Conservation (phyloP, 2,113 vertebrate genomes). For the Myotis lucifugus region DNA sequence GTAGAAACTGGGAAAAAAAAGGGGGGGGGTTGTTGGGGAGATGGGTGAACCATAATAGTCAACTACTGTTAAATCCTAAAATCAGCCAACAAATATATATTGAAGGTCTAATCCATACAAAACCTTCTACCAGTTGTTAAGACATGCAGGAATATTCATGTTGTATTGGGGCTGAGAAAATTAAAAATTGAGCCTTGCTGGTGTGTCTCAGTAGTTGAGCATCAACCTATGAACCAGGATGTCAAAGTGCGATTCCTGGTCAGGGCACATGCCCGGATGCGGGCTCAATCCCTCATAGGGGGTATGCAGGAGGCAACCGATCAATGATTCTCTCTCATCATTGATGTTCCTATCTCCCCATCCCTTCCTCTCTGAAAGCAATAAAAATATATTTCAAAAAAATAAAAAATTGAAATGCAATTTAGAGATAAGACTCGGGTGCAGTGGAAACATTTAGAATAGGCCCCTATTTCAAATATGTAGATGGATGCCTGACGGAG, state of each 20-base stretch:
- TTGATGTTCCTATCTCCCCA: too few relatives aligned
- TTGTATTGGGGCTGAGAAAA: not conserved
- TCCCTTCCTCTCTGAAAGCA: too few relatives aligned
- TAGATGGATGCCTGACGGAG: not conserved
- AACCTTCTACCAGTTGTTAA: not conserved
- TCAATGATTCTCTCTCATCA: too few relatives aligned
- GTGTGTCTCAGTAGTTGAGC: too few relatives aligned
- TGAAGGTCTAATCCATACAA: not conserved
- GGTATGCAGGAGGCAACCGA: too few relatives aligned
- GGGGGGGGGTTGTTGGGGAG: too few relatives aligned
- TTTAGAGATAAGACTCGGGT: not conserved
- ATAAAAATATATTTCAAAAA: not conserved
- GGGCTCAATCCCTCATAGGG: too few relatives aligned
- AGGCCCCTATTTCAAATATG: not conserved
- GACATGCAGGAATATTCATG: not conserved
- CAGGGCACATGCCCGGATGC: too few relatives aligned
- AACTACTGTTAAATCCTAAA: not conserved
- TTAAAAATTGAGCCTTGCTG: not conserved
- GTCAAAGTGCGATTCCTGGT: too few relatives aligned
- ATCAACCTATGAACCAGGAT: too few relatives aligned
- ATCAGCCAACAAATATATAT: not conserved
- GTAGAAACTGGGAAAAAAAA: not conserved
- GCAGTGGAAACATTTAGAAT: not conserved
- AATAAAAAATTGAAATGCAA: not conserved
- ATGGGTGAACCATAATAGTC: not conserved